Base-by-base conservation (phyloP, 92 coral and sea anemone species). In the Bergia sp. region DNA sequence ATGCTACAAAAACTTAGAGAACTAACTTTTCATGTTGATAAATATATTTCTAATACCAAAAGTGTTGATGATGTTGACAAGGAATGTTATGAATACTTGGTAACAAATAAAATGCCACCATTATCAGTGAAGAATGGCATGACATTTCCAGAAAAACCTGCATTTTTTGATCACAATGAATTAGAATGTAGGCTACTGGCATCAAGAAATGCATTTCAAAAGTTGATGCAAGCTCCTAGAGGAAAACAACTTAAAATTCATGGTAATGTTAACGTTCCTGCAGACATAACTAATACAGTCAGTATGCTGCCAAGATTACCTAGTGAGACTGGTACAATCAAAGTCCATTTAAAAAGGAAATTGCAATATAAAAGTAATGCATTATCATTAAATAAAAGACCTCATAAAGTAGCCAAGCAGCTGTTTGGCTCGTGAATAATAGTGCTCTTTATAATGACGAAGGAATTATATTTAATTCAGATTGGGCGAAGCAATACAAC, bases 231-330 rank as follows among this genome's bases (percentile, higher is more conserved):
- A 75, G 90, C 92, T 72, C 94, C 94, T 37, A 81, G 93, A 36
- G 93, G 96, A 73, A 91, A 82, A 71, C 96, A 91, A 80, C 76
- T 91, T 66, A 91, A 88, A 89, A 93, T 93, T 15, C 79, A 42
- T 88, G 90, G 86, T 18, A 81, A 88, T 73, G 87, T 88, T 44
- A 93, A 87, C 86, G 94, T 86, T 6, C 94, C 95, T 74, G 93
- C 94, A 29, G 95, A 93, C 77, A 84, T 90, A 29, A 67, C 90
- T 58, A 74, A 90, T 92, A 89, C 90, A 66, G 89, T 92, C 57
- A 82, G 71, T 82, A 92, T 92, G 89, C 73, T 89, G 78, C 94
- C 94, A 80, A 37, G 90, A 76, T 86, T 92, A 81, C 91, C 89
- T 18, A 88, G 67, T 91, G 83, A 91, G 49, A 43, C 91, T 78